Evolutionary conservation across 2,888 invertebrate species (phyloP).

Genomic region (Leptura quadrifasciata): DNA sequence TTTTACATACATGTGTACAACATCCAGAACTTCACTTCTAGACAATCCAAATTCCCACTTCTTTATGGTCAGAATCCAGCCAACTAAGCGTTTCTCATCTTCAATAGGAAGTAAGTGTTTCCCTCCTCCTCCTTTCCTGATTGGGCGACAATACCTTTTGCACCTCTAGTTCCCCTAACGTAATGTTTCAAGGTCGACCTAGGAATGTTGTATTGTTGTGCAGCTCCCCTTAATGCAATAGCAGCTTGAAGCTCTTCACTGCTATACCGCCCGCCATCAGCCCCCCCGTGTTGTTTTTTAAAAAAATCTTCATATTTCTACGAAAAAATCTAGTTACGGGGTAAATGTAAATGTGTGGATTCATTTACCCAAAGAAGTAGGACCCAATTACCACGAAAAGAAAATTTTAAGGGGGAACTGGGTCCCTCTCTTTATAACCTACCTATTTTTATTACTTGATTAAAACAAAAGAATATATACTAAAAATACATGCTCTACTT

Average conservation of each 20-base stretch:
- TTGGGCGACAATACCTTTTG: neutral
- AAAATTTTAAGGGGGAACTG: slow-evolving; percentile 18
- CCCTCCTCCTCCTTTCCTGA: slow-evolving; percentile 12
- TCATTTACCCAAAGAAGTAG: slow-evolving; percentile 15
- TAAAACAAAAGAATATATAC: neutral
- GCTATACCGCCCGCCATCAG: slow-evolving; percentile 12
- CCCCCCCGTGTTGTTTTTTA: slow-evolving; percentile 25
- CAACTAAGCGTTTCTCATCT: neutral
- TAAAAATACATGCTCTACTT: slow-evolving; percentile 13
- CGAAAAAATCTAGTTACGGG: neutral
- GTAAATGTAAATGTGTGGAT: neutral
- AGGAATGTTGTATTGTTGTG: slow-evolving; percentile 6
- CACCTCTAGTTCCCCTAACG: neutral
- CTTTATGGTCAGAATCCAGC: neutral
- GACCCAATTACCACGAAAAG: slow-evolving; percentile 27
- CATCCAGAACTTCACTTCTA: slow-evolving; percentile 55
- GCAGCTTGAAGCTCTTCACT: neutral
- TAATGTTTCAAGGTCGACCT: slow-evolving; percentile 14
- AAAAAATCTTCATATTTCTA: neutral
- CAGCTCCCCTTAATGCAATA: slow-evolving; percentile 7
- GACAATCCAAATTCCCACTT: slow-evolving; percentile 56
- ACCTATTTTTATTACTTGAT: neutral
- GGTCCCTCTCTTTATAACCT: slow-evolving; percentile 14
- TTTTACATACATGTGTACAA: slow-evolving; percentile 52
- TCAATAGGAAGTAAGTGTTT: neutral